Base-by-base conservation (phyloP, 92 coral and sea anemone species). In the Plumapathes pennacea region DNA sequence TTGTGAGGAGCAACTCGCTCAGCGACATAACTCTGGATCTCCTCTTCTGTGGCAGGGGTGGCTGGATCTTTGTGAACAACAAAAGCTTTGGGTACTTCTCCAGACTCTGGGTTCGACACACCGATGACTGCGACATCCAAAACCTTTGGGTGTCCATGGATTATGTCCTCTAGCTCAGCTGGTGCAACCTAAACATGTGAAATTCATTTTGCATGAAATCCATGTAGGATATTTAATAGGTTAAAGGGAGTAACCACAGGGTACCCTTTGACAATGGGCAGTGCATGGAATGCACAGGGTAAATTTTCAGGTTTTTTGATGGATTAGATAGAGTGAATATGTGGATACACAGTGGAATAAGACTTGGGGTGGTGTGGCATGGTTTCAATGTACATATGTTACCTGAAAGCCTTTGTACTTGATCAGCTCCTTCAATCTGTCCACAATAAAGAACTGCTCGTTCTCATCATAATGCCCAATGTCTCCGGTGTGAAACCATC, bases 391-490 rank as follows among this genome's bases (percentile, higher is more conserved):
- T n/a, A n/a, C n/a, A n/a, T n/a, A 42, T 3, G 28, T 48, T 52
- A 90, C 97, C 95, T 85, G 97, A 45, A 59, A 85, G 53, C 92
- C 97, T 62, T 89, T 89, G 74, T 85, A 89, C 47, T 89, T 89
- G 48, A 89, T 89, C 26, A 89, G 80, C 38, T 89, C 97, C 57
- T 89, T 89, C 24, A 86, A 64, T 56, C 97, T 75, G 67, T 89
- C 97, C 21, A 89, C 72, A 60, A 89, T 81, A 48, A 50, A 85
- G 72, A 89, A 85, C 60, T 73, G 57, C 20, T 72, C 91, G 24
- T 85, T 89, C 15, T 76, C 52, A 29, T 89, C 97, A 33, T 72
- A 89, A 54, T 84, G 75, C 19, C 97, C 97, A 4, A 69, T 72
- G 59, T 89, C 96, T 3, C 97, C 95, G 57, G 86, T 76, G 39